Percentiles rank a stretch among this genome's conserved stretches.
Conservation (phyloP, 2,888 invertebrate genomes). For the Bugula neritina region DNA sequence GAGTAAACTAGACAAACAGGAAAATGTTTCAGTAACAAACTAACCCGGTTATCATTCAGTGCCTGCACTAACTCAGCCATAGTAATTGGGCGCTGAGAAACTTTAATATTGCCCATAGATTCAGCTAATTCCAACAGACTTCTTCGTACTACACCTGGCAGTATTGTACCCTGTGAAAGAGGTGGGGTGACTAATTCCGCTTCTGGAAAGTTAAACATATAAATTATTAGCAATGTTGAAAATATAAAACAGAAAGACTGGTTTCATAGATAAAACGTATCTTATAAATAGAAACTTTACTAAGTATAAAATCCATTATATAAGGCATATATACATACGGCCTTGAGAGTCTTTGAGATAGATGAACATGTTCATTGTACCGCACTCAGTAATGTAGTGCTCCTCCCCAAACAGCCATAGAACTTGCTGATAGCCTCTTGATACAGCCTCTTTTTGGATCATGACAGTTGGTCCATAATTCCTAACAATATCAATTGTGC, state of each 20-base stretch:
- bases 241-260: background rate
- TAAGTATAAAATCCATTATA: background rate
- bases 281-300: slow-evolving; percentile 9
- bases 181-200: slow-evolving; percentile 87
- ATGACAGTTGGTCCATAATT: slow-evolving; percentile 59
- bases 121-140: slow-evolving; percentile 73
- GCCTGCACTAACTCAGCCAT: slow-evolving; percentile 75
- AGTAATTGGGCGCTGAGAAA: slow-evolving; percentile 61
- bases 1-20: too few species aligned
- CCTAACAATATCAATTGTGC: too few species aligned
- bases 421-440: slow-evolving; percentile 81
- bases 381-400: slow-evolving; percentile 89
- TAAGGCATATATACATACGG: slow-evolving; percentile 60
- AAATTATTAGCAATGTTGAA: background rate
- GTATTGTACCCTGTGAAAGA: slow-evolving; percentile 78
- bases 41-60: slow-evolving; percentile 74
- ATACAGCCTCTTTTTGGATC: slow-evolving; percentile 63
- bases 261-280: slow-evolving; percentile 3
- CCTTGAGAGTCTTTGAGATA: slow-evolving; percentile 80
- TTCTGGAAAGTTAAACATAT: slow-evolving; percentile 59
- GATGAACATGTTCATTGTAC: slow-evolving; percentile 96
- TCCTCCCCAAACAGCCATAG: slow-evolving; percentile 92
- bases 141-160: slow-evolving; percentile 87
- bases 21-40: too few species aligned
- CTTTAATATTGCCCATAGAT: slow-evolving; percentile 68